phyloP scores from a whole-genome alignment of 2,113 vertebrate genomes.

The Haliaeetus leucogaster region DNA sequence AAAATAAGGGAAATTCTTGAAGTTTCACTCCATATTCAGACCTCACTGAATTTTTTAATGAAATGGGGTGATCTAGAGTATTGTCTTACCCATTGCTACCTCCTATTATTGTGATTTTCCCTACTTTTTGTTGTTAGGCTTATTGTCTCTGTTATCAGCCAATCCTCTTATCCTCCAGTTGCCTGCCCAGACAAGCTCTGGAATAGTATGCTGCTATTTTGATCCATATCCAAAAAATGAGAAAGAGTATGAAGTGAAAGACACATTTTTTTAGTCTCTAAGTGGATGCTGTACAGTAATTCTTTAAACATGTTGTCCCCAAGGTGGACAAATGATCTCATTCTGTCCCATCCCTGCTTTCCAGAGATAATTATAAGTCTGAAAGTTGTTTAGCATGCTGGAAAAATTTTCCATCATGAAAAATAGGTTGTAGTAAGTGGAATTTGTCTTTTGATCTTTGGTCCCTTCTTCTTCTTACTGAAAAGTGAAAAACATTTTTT shows the following conservation, averaged over 20 bases:
- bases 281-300: background rate
- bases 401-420: background rate
- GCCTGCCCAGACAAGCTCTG: background rate
- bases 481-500: slow-evolving; percentile 24
- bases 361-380: background rate
- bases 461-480: background rate
- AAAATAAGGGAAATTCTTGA: background rate
- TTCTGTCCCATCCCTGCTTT: background rate
- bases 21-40: background rate
- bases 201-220: background rate
- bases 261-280: background rate
- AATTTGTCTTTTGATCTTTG: slow-evolving; percentile 44
- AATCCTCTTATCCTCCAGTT: background rate
- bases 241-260: background rate
- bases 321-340: background rate
- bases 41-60: background rate
- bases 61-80: background rate
- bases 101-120: background rate
- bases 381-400: background rate
- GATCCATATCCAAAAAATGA: background rate
- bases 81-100: background rate
- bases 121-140: background rate
- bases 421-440: slow-evolving; percentile 12
- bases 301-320: background rate
- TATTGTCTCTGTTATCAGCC: background rate